phyloP scores from a whole-genome alignment of 1,140 invertebrate species.

The Lasioglossum baleicum region DNA sequence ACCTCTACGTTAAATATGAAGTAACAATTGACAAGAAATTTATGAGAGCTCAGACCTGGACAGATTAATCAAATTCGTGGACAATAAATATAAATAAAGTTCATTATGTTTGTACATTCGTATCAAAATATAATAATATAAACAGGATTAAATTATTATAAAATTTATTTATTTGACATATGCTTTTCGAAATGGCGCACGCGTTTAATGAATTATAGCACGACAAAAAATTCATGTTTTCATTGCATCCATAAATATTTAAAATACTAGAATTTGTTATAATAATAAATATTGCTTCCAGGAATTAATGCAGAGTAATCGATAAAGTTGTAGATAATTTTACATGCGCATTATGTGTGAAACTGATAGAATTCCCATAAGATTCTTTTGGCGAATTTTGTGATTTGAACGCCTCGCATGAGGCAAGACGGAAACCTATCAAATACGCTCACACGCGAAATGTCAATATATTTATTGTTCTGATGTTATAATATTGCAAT shows the following conservation, averaged over 20 bases:
- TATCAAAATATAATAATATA: too few species aligned
- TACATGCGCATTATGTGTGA: not conserved
- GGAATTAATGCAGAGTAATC: too few species aligned
- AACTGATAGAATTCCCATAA: not conserved
- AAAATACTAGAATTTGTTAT: not conserved
- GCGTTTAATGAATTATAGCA: too few species aligned
- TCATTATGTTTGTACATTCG: too few species aligned
- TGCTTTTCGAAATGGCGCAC: too few species aligned
- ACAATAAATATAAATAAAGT: not conserved
- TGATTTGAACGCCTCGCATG: conserved; percentile 29
- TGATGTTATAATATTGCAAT: not conserved
- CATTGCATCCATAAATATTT: not conserved
- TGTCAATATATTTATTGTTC: too few species aligned
- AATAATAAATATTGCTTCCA: not conserved
- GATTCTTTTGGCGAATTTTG: conserved; percentile 13
- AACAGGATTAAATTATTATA: too few species aligned
- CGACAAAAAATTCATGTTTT: not conserved
- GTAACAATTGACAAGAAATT: not conserved
- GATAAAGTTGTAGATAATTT: not conserved
- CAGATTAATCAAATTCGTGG: not conserved
- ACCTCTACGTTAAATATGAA: not conserved
- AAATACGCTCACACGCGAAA: too few species aligned
- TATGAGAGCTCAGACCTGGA: not conserved
- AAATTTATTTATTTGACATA: too few species aligned
- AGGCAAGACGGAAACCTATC: not conserved